Percentiles rank a stretch among this genome's conserved stretches.
Conservation (phyloP, 2,113 vertebrate species). For the sheep (Ovis aries) region DNA sequence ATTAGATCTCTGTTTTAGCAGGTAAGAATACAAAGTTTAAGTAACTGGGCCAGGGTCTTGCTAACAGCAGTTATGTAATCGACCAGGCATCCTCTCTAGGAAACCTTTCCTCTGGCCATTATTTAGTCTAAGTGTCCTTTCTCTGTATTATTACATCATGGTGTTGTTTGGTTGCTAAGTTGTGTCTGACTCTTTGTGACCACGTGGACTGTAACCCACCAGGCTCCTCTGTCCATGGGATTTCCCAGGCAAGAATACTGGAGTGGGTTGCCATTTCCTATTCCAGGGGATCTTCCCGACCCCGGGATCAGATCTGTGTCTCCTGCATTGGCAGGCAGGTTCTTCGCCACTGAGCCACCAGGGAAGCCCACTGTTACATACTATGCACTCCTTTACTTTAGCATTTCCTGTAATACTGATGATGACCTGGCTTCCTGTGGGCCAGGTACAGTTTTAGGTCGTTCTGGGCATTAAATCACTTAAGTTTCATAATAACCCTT, state of each 20-base stretch:
- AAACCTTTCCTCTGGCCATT: neutral
- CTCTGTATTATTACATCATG: neutral
- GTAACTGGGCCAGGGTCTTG: neutral
- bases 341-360: neutral
- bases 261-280: neutral
- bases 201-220: neutral
- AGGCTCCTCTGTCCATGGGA: neutral
- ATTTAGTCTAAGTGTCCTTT: neutral
- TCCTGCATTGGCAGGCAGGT: neutral
- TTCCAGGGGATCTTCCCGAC: neutral
- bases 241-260: neutral
- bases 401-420: neutral
- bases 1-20: neutral
- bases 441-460: neutral
- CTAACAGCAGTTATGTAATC: neutral
- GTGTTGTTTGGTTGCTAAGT: neutral
- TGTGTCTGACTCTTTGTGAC: neutral
- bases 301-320: neutral
- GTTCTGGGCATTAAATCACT: neutral
- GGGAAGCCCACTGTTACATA: neutral
- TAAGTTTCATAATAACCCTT: neutral
- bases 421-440: neutral
- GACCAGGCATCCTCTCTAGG: neutral
- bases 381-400: neutral
- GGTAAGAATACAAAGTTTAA: neutral